Percentiles rank a stretch among this genome's conserved stretches.
Evolutionary conservation across 2,797 vertebrate genomes (phyloP).

Genomic region (Halcyon badia): DNA sequence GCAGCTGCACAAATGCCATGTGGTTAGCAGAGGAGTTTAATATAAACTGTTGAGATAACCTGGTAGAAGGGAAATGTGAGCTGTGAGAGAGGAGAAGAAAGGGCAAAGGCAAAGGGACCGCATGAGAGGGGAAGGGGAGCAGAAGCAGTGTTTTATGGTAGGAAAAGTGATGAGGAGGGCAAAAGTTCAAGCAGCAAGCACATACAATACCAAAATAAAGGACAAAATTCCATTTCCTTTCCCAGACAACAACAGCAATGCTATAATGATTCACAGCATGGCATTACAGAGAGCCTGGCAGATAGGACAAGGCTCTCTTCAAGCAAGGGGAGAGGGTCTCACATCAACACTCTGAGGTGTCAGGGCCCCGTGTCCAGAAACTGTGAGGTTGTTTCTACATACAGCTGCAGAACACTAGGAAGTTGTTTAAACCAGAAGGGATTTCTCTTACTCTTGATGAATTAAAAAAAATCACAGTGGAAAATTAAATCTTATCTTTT

Average conservation of each 20-base stretch:
- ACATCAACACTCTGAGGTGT: background rate
- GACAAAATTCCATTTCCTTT: background rate
- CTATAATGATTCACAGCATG: background rate
- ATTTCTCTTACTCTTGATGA: background rate
- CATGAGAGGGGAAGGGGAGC: background rate
- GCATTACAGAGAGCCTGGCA: background rate
- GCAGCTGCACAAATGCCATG: slow-evolving; percentile 10
- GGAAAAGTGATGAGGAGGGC: background rate
- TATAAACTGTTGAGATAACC: slow-evolving; percentile 27
- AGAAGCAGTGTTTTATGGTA: background rate
- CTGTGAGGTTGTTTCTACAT: background rate
- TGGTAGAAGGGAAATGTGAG: background rate
- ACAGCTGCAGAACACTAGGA: background rate
- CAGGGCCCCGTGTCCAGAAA: background rate
- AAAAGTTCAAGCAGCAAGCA: background rate
- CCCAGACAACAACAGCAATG: accelerated
- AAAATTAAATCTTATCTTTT: background rate
- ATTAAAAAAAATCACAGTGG: background rate
- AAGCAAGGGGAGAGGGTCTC: background rate
- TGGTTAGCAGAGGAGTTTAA: background rate
- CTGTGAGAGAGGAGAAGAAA: background rate
- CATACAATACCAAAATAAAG: background rate
- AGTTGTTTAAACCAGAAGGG: background rate
- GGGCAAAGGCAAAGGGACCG: background rate
- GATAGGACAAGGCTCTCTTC: background rate